Evolutionary conservation across 2,797 vertebrate species (phyloP).

Genomic region (Lithobates sylvaticus): DNA sequence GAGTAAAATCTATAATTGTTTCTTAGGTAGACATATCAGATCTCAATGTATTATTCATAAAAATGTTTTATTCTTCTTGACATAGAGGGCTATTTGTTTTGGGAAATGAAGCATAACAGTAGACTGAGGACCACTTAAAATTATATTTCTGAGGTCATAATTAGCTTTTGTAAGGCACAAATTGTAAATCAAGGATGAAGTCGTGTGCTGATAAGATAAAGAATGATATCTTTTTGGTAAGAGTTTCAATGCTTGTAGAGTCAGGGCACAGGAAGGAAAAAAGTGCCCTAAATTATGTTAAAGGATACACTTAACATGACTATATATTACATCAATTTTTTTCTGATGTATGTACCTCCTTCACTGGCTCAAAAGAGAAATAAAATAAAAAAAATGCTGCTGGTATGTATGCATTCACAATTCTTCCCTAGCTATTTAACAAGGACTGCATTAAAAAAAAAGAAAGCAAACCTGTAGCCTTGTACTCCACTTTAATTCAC

Average conservation of each 20-base stretch:
- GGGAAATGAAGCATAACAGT: slow-evolving; percentile 56
- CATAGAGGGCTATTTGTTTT: slow-evolving; percentile 61
- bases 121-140: slow-evolving; percentile 52
- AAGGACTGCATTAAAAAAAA: too few species aligned
- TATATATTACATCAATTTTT: too few species aligned
- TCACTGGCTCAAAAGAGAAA: too few species aligned
- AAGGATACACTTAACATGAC: too few species aligned
- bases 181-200: slow-evolving; percentile 40
- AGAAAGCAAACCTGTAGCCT: too few species aligned
- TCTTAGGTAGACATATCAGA: slow-evolving; percentile 53
- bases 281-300: not conserved
- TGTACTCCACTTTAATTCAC: too few species aligned
- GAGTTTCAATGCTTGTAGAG: not conserved
- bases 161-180: slow-evolving; percentile 46
- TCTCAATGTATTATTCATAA: slow-evolving; percentile 61
- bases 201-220: slow-evolving; percentile 21
- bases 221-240: slow-evolving; percentile 4
- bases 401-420: too few species aligned
- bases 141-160: slow-evolving; percentile 45
- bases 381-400: too few species aligned
- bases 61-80: slow-evolving; percentile 56
- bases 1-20: slow-evolving; percentile 57
- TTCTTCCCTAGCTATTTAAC: too few species aligned
- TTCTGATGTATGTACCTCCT: too few species aligned
- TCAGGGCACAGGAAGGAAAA: not conserved